Conservation (phyloP, 23 tunicate species). For the Oikopleura dioica region DNA sequence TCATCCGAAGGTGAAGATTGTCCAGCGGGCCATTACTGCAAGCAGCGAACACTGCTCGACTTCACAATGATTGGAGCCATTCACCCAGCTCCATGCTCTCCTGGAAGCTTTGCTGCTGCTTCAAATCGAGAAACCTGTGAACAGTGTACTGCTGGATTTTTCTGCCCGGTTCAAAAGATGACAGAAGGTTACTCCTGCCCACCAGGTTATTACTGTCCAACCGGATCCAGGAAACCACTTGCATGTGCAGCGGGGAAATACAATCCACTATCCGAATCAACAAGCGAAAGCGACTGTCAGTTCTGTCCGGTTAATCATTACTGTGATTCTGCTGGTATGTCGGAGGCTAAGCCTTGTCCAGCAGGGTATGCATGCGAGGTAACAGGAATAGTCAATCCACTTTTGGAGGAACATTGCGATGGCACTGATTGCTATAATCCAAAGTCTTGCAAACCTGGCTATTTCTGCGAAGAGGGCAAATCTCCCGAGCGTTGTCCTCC, state of each 20-base stretch:
- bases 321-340: background rate
- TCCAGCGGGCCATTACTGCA: constrained; percentile 42
- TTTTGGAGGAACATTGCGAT: constrained; percentile 20
- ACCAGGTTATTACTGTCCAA: constrained; percentile 46
- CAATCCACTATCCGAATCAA: background rate
- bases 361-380: constrained; percentile 38
- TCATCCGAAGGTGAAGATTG: constrained; percentile 20
- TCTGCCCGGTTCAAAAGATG: constrained; percentile 44
- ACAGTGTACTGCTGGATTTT: constrained; percentile 54
- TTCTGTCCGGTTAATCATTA: background rate
- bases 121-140: background rate
- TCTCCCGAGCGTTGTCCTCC: constrained; percentile 21
- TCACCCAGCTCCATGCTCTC: background rate
- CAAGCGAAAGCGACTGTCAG: background rate
- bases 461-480: constrained; percentile 33
- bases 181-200: constrained; percentile 25
- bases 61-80: background rate
- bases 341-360: constrained; percentile 18
- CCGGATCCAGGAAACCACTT: constrained; percentile 18
- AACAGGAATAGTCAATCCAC: constrained; percentile 24
- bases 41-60: constrained; percentile 31
- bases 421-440: constrained; percentile 48
- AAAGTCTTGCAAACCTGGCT: constrained; percentile 45
- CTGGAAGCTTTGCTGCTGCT: background rate
- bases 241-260: background rate